Percentiles rank a stretch among this genome's conserved stretches.
Evolutionary conservation across 1,140 invertebrate genomes (phyloP).

Genomic region (Elysia chlorotica): DNA sequence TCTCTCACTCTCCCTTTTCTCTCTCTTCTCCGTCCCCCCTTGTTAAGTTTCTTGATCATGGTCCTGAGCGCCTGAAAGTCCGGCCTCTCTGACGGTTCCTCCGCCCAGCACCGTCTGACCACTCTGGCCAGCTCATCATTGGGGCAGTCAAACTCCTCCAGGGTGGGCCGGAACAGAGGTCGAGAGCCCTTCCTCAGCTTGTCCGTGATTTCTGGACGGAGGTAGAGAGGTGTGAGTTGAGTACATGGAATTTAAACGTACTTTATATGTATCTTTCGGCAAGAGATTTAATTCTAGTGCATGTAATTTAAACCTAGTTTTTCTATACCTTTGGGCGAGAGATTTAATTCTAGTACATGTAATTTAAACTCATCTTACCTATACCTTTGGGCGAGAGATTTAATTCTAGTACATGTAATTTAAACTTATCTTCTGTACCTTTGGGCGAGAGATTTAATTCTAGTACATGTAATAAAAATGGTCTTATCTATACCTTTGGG

Average conservation of each 20-base stretch:
- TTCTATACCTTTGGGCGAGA: too few species aligned
- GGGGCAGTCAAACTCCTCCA: constrained; percentile 67
- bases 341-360: too few species aligned
- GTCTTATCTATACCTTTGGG: too few species aligned
- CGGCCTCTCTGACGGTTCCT: constrained; percentile 83
- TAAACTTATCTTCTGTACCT: too few species aligned
- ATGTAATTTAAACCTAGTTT: too few species aligned
- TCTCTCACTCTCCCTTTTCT: background rate
- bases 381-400: too few species aligned
- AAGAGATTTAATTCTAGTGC: too few species aligned
- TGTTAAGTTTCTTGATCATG: constrained; percentile 66
- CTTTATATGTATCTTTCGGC: too few species aligned
- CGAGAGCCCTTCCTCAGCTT: constrained; percentile 62
- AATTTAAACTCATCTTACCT: too few species aligned
- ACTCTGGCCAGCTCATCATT: constrained; percentile 78
- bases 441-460: too few species aligned
- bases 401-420: too few species aligned
- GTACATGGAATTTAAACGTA: background rate
- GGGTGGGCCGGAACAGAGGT: constrained; percentile 71
- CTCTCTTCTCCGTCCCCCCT: background rate
- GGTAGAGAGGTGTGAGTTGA: background rate
- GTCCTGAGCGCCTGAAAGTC: constrained; percentile 75
- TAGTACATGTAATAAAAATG: too few species aligned
- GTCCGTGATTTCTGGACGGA: constrained; percentile 45
- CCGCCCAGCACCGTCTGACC: constrained; percentile 87